Conservation (phyloP, 2,888 invertebrate species). For the Parnassius apollo region DNA sequence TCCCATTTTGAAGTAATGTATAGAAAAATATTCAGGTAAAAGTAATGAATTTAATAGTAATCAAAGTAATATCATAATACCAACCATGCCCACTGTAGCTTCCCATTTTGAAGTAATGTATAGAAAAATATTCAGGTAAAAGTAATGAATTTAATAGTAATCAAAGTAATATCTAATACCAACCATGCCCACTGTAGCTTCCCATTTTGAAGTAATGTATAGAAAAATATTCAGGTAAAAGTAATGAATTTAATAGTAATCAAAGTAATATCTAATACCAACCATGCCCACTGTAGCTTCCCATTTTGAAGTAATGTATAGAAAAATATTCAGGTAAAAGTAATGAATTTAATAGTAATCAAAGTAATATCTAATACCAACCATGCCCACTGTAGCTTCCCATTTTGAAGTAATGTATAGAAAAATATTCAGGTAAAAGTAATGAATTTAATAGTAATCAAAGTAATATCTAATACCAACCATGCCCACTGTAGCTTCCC, state of each 20-base stretch:
- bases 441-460: too few species aligned
- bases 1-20: slow-evolving; percentile 76
- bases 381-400: slow-evolving; percentile 69
- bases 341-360: too few species aligned
- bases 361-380: slow-evolving; percentile 34
- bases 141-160: too few species aligned
- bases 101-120: slow-evolving; percentile 76
- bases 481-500: slow-evolving; percentile 69
- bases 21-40: slow-evolving; percentile 52
- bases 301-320: slow-evolving; percentile 75
- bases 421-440: slow-evolving; percentile 42
- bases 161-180: slow-evolving; percentile 24
- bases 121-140: slow-evolving; percentile 52
- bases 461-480: slow-evolving; percentile 39
- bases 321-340: slow-evolving; percentile 44
- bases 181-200: slow-evolving; percentile 66
- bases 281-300: slow-evolving; percentile 69
- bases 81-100: slow-evolving; percentile 63
- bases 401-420: slow-evolving; percentile 73
- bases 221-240: slow-evolving; percentile 52
- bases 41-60: too few species aligned
- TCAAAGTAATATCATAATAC: slow-evolving; percentile 16
- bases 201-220: slow-evolving; percentile 74
- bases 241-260: too few species aligned
- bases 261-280: slow-evolving; percentile 26